Base-by-base conservation (phyloP, 2,888 invertebrate genomes). In the Megamerina dolium region DNA sequence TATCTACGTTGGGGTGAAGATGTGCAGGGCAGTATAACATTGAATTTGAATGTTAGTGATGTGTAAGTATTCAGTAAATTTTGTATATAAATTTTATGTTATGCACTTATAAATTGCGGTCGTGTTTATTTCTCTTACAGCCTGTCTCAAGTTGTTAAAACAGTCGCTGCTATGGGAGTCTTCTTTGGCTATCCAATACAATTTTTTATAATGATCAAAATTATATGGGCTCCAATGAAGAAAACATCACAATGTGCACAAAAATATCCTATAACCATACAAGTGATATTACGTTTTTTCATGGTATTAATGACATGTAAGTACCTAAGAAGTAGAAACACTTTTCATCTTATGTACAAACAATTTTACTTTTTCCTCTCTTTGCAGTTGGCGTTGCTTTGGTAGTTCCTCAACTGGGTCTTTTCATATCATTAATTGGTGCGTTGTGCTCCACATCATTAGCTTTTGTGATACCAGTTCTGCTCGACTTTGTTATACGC, bases 131-230 rank as follows among this genome's bases (percentile, higher is more conserved):
- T 36, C 21, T 26, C 3, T 43, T 74, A 10, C 73, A 91, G 90
- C 49, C 68, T 90, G 50, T 87, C 89, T 37, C 83, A 87, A 70
- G 78, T 80, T 41, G 89, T 94, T 5, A 86, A 88, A 66, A 68
- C 85, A 5, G 76, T 88, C 49, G 91, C 95, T 61, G 85, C 88
- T 0, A 49, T 89, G 33, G 90, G 90, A 13, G 88, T 97, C 50
- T 78, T 94, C 59, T 78, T 95, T 56, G 86, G 92, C 0, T 97
- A 94, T 70, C 87, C 93, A 3, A 78, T 97, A n/a, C 96, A 96
- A 74, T 87, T 97, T 65, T 95, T 94, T 72, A 93, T 97, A 17
- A 91, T 96, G 3, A 80, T 94, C 42, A 83, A 83, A 40, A 87
- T 96, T 49, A 81, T 93, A 44, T 93, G 90, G 88, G 90, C 92